phyloP scores from a whole-genome alignment of 2,888 invertebrate genomes.

The Plebejus melissa region DNA sequence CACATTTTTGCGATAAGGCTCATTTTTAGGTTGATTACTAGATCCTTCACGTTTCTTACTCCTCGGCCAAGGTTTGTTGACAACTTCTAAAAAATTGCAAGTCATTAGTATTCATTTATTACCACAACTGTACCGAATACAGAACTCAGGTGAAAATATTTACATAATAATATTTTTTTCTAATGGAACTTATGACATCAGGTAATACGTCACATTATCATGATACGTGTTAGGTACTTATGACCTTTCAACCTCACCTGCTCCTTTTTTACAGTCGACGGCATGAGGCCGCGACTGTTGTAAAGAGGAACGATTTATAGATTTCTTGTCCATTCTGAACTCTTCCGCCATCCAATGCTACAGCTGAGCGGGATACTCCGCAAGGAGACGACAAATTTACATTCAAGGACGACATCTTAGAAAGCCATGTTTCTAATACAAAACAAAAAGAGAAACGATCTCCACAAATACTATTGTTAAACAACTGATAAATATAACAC shows the following conservation, averaged over 20 bases:
- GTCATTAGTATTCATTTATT: constrained; percentile 1
- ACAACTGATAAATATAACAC: constrained; percentile 55
- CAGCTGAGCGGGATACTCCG: constrained; percentile 82
- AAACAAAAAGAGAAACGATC: constrained; percentile 75
- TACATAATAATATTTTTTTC: not conserved
- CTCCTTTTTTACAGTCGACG: constrained; percentile 86
- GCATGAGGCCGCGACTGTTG: constrained; percentile 83
- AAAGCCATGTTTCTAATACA: constrained; percentile 86
- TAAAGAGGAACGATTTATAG: constrained; percentile 82
- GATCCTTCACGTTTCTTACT: constrained; percentile 83
- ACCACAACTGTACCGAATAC: not conserved
- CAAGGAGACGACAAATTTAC: constrained; percentile 84
- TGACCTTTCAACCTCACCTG: constrained; percentile 78
- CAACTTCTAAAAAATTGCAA: constrained; percentile 51
- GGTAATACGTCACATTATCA: constrained; percentile 2
- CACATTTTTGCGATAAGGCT: constrained; percentile 82
- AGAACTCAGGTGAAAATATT: not conserved
- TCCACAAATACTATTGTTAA: constrained; percentile 53
- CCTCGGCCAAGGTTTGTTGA: constrained; percentile 81
- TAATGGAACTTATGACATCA: not conserved
- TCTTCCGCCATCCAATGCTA: constrained; percentile 77
- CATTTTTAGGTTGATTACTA: constrained; percentile 79
- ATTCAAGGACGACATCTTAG: constrained; percentile 88
- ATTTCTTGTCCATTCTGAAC: constrained; percentile 88
- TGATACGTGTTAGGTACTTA: constrained; percentile 3